Base-by-base conservation (phyloP, 2,113 vertebrate genomes). In the Eulacestoma nigropectus region DNA sequence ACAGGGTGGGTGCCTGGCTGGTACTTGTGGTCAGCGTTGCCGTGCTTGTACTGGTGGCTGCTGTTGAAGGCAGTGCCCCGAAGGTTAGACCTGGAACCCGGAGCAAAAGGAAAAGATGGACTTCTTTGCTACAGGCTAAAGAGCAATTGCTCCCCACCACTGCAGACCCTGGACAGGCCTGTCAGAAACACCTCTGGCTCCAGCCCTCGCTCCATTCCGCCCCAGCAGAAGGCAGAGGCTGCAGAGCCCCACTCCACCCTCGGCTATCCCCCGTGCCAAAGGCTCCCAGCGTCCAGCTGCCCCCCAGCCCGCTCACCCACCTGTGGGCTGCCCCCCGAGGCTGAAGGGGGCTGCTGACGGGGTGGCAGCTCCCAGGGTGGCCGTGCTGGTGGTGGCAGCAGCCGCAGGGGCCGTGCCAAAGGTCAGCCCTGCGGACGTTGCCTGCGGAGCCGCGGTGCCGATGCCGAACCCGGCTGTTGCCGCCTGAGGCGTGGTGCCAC, bases 341-440 rank as follows among this genome's bases (percentile, higher is more conserved):
- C 86, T 96, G 81, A 98, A 98, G 18, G 97, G 96, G 19, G 92
- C 13, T 4, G 95, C 46, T 3, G 98, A 82, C 47, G 98, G 95
- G 7, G 76, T 79, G 11, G 97, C 30, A 16, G 97, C 69, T 60
- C 64, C 74, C 30, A 83, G 42, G 67, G 75, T 88, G 23, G 97
- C 81, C 1, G 97, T 62, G 26, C 96, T 93, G 6, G 97, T 91
- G 6, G 95, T 86, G 56, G 97, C 56, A 7, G 77, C 59, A 26
- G 95, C 94, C 6, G 98, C 79, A 0, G 97, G 75, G 9, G 98
- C 60, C 0, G 98, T 21, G 33, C 98, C 98, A 53, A 99, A 99
- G 50, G 78, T 95, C 81, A 98, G 94, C 4, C 97, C 98, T 1
- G 95, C 1, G 4, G 97, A 46, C 0, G 84, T 85, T 0, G 95